These are phyloP conservation scores for Clarias batrachus DNA, from an alignment of 2,113 vertebrate genomes.

Conservation along the genomic window DNA sequence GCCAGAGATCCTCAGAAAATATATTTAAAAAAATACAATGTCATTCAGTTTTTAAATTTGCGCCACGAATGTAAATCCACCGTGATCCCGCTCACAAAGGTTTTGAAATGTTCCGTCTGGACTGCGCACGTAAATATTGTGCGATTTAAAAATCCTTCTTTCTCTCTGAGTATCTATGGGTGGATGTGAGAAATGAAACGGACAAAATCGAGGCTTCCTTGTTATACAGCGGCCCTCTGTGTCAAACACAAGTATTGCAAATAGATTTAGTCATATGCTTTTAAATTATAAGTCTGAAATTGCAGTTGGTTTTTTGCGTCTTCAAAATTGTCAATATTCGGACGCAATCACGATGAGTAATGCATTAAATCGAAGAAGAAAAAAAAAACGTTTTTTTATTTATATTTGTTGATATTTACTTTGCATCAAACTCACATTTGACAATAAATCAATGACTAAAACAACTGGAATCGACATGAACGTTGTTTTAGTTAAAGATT, in stretches of 20 bases:
- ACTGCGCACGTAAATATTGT: not conserved
- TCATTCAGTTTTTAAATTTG: not conserved
- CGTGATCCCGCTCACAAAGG: not conserved
- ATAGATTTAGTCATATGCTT: not conserved
- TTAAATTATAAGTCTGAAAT: not conserved
- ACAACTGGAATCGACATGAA: not conserved
- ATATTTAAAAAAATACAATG: not conserved
- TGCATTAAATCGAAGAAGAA: not conserved
- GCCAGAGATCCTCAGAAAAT: not conserved
- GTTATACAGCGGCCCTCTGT: constrained; percentile 51
- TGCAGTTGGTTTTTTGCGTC: not conserved
- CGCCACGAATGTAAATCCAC: not conserved
- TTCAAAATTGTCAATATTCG: not conserved
- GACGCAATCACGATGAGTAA: not conserved
- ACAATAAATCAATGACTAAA: not conserved
- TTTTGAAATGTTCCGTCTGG: not conserved
- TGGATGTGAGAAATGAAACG: not conserved
- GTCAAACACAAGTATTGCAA: constrained; percentile 26
- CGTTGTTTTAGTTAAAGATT: not conserved
- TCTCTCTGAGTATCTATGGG: not conserved
- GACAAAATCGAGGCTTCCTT: not conserved
- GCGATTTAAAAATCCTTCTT: not conserved
- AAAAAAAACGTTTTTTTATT: not conserved
- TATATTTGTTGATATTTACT: fast-evolving
- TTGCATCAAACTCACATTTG: not conserved